A percentile compares a stretch with the other conserved stretches of the same genome.
Evolutionary conservation across 2,888 invertebrate genomes (phyloP).

Genomic region (Nymphalis polychloros): DNA sequence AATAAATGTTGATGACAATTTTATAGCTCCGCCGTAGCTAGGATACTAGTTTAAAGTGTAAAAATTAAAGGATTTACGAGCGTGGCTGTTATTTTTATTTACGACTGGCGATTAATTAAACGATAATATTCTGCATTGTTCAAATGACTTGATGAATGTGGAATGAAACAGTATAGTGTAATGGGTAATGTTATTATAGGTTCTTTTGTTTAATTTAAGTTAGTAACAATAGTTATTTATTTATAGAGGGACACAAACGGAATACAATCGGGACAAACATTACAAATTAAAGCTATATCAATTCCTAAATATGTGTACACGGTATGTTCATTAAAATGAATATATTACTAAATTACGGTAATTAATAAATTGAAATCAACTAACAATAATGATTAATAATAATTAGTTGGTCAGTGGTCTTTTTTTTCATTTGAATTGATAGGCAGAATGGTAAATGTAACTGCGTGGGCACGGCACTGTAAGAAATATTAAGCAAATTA

Average conservation of each 20-base stretch:
- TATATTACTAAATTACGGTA: no score
- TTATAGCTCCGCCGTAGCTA: conserved; percentile 32
- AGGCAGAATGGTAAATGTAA: background rate
- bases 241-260: no score
- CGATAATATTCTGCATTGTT: conserved; percentile 39
- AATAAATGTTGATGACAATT: conserved; percentile 40
- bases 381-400: no score
- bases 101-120: conserved; percentile 39
- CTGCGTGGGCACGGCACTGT: no score
- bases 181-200: background rate
- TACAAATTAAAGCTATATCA: no score
- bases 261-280: no score
- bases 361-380: no score
- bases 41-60: conserved; percentile 38
- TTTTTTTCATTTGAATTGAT: no score
- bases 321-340: no score
- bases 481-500: no score
- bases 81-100: conserved; percentile 32
- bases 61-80: conserved; percentile 39
- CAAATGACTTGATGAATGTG: conserved; percentile 31
- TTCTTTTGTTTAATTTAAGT: background rate
- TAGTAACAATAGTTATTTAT: background rate
- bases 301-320: no score
- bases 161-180: conserved; percentile 12
- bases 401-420: no score